Evolutionary conservation across 2,797 vertebrate genomes (phyloP).

Genomic region (Eulemur rubriventer): DNA sequence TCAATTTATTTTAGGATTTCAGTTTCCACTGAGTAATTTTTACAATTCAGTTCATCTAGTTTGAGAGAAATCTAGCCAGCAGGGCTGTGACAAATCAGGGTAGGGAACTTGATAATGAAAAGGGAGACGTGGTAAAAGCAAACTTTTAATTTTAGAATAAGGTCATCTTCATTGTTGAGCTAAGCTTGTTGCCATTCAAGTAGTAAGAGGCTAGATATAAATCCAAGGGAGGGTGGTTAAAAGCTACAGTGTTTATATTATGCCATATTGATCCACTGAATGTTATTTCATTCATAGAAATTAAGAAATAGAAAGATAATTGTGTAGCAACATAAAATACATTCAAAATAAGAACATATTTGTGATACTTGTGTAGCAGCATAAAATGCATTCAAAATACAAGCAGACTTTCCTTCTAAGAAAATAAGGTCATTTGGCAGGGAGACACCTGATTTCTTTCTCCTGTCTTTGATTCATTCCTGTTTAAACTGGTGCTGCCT

Average conservation of each 20-base stretch:
- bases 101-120: constrained; percentile 45
- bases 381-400: constrained; percentile 14
- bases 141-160: constrained; percentile 46
- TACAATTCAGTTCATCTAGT: constrained; percentile 65
- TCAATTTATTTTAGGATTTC: constrained; percentile 75
- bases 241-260: not conserved
- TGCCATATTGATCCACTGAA: not conserved
- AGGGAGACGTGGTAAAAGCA: not conserved
- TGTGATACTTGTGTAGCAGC: not conserved
- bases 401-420: not conserved
- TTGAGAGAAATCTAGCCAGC: not conserved
- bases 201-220: not conserved
- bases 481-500: not conserved
- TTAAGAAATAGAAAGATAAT: not conserved
- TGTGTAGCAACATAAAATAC: not conserved
- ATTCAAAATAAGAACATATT: not conserved
- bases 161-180: not conserved
- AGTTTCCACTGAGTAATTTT: constrained; percentile 64
- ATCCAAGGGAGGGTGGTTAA: not conserved
- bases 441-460: not conserved
- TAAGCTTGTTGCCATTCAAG: not conserved
- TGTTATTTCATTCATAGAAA: not conserved
- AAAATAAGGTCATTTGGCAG: not conserved
- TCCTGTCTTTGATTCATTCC: constrained; percentile 10
- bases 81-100: constrained; percentile 26